phyloP scores from a whole-genome alignment of 2,797 vertebrate species.

The Mormyrus hasselquistii region DNA sequence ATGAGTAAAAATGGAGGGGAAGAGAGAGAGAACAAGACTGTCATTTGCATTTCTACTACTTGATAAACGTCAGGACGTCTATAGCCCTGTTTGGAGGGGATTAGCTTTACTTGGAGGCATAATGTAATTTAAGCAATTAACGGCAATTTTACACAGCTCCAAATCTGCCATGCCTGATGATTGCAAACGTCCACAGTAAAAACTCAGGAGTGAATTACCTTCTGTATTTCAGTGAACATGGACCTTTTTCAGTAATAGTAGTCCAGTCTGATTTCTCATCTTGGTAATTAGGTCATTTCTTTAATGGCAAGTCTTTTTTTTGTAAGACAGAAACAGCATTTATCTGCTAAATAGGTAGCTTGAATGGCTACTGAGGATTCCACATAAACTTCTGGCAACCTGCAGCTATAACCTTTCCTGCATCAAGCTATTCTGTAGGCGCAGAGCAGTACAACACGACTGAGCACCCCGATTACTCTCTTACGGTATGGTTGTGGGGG shows the following conservation, averaged over 20 bases:
- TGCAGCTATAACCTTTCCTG: not conserved
- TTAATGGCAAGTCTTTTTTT: not conserved
- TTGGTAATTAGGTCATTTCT: not conserved
- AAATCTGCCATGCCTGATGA: not conserved
- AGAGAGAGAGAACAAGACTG: conserved; percentile 30
- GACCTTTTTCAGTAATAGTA: not conserved
- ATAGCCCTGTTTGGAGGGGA: not conserved
- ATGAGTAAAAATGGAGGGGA: conserved; percentile 23
- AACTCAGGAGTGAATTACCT: not conserved
- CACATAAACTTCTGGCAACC: not conserved
- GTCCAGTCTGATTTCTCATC: not conserved
- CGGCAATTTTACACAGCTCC: not conserved
- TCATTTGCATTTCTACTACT: conserved; percentile 40
- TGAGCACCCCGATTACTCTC: not conserved
- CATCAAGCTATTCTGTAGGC: not conserved
- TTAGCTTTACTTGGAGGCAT: not conserved
- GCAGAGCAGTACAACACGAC: not conserved
- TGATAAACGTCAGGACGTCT: conserved; percentile 22
- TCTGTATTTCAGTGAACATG: not conserved
- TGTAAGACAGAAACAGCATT: not conserved
- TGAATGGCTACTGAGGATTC: not conserved
- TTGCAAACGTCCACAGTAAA: not conserved
- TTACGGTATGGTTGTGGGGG: not conserved
- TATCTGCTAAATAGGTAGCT: not conserved
- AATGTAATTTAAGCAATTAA: not conserved